Percentiles rank a stretch among this genome's conserved stretches.
Evolutionary conservation across 1,140 invertebrate species (phyloP).

Genomic region (Geopemphigus sp.): DNA sequence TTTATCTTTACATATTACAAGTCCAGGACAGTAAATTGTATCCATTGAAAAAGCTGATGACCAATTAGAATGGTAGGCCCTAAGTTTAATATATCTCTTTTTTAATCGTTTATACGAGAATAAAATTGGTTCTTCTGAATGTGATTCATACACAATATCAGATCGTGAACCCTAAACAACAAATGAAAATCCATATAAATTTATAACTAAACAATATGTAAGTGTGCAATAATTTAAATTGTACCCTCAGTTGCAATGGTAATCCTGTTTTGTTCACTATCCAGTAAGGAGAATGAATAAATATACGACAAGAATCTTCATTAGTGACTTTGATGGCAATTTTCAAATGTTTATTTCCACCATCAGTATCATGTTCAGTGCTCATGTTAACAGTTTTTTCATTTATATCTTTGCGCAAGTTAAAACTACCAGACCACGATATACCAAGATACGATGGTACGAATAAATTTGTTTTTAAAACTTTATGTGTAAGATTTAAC

Average conservation of each 20-base stretch:
- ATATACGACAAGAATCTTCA: slow-evolving; percentile 64
- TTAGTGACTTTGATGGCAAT: slow-evolving; percentile 67
- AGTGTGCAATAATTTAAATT: background rate
- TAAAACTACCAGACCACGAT: slow-evolving; percentile 70
- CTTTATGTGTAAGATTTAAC: slow-evolving; percentile 21
- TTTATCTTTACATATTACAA: slow-evolving; percentile 70
- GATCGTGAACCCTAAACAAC: slow-evolving; percentile 64
- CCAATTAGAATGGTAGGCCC: slow-evolving; percentile 71
- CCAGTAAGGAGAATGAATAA: slow-evolving; percentile 84
- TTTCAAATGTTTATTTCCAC: slow-evolving; percentile 65
- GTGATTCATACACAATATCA: slow-evolving; percentile 66
- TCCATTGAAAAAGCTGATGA: slow-evolving; percentile 70
- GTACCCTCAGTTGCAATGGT: slow-evolving; percentile 74
- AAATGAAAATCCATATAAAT: slow-evolving; percentile 15
- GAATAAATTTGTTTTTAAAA: slow-evolving; percentile 53
- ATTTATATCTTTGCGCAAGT: slow-evolving; percentile 67
- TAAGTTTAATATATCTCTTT: slow-evolving; percentile 63
- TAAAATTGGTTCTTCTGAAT: slow-evolving; percentile 65
- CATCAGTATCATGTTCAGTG: slow-evolving; percentile 66
- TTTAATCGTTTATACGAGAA: slow-evolving; percentile 70
- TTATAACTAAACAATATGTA: background rate
- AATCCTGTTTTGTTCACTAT: slow-evolving; percentile 85
- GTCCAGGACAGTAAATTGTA: slow-evolving; percentile 69
- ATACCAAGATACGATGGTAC: slow-evolving; percentile 66
- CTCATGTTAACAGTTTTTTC: slow-evolving; percentile 68